These are phyloP conservation scores for Cantharis rustica DNA, from an alignment of 2,888 invertebrate species.

Conservation along the genomic window DNA sequence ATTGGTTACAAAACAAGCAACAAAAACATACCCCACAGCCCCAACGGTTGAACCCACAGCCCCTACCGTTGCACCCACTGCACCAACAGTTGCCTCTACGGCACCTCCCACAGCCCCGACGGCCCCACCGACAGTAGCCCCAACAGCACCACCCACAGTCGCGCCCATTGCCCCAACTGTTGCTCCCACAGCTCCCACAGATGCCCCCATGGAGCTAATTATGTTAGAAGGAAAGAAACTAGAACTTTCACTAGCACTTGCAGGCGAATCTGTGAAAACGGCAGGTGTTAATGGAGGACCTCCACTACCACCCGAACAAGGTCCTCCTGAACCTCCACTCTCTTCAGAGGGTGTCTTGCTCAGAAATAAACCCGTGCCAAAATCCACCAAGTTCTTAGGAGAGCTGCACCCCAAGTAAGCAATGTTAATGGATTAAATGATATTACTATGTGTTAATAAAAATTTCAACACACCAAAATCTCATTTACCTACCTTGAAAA, in stretches of 20 bases:
- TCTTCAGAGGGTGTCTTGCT: constrained; percentile 93
- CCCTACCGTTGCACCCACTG: constrained; percentile 47
- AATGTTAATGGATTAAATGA: constrained; percentile 43
- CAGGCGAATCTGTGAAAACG: constrained; percentile 67
- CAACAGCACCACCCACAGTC: constrained; percentile 47
- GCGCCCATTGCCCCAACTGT: constrained; percentile 49
- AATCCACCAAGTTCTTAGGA: constrained; percentile 94
- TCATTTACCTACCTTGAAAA: constrained; percentile 76
- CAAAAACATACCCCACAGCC: constrained; percentile 50
- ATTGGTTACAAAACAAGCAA: constrained; percentile 24
- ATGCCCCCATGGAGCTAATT: constrained; percentile 54
- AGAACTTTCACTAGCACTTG: constrained; percentile 51
- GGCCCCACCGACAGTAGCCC: constrained; percentile 47
- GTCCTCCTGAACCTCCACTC: constrained; percentile 67
- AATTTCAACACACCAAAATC: not conserved
- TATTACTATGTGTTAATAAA: not conserved
- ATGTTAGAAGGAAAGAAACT: constrained; percentile 56
- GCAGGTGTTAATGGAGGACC: constrained; percentile 68
- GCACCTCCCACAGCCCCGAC: constrained; percentile 50
- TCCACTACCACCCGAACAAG: constrained; percentile 48
- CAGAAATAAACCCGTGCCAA: constrained; percentile 91
- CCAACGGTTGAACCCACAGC: constrained; percentile 46
- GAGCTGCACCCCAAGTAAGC: constrained; percentile 64
- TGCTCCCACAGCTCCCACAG: constrained; percentile 51
- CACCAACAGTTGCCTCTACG: constrained; percentile 48